Conservation (phyloP, 2,888 invertebrate genomes). For the Metallyticus violacea region DNA sequence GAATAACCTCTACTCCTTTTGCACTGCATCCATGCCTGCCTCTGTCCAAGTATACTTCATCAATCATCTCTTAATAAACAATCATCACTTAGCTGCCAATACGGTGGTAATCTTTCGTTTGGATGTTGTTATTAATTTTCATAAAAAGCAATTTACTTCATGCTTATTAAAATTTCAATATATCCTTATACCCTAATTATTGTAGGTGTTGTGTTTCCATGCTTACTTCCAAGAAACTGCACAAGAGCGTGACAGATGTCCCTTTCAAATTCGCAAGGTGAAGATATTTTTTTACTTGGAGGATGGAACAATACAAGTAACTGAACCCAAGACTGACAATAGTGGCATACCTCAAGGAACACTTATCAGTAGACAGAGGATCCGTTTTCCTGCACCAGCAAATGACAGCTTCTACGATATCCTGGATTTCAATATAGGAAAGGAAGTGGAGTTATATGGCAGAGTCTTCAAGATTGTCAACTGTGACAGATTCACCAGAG, state of each 20-base stretch:
- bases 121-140: too few relatives aligned
- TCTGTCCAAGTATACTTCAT: too few relatives aligned
- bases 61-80: too few relatives aligned
- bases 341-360: constrained; percentile 85
- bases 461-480: constrained; percentile 76
- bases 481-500: constrained; percentile 84
- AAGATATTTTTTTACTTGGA: constrained; percentile 85
- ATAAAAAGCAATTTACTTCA: too few relatives aligned
- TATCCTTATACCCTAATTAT: not conserved
- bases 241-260: constrained; percentile 66
- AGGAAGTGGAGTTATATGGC: constrained; percentile 76
- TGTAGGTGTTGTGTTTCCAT: constrained; percentile 72
- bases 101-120: too few relatives aligned
- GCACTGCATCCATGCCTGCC: too few relatives aligned
- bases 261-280: constrained; percentile 72
- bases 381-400: constrained; percentile 70
- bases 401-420: constrained; percentile 77
- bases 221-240: constrained; percentile 78
- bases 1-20: too few relatives aligned
- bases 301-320: constrained; percentile 87
- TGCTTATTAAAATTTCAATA: too few relatives aligned
- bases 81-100: too few relatives aligned
- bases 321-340: constrained; percentile 77
- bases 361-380: constrained; percentile 76
- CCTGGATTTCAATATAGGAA: constrained; percentile 82